Percentiles rank a stretch among this genome's conserved stretches.
phyloP scores from a whole-genome alignment of 2,113 vertebrate genomes.

The Pardalotus punctatus region DNA sequence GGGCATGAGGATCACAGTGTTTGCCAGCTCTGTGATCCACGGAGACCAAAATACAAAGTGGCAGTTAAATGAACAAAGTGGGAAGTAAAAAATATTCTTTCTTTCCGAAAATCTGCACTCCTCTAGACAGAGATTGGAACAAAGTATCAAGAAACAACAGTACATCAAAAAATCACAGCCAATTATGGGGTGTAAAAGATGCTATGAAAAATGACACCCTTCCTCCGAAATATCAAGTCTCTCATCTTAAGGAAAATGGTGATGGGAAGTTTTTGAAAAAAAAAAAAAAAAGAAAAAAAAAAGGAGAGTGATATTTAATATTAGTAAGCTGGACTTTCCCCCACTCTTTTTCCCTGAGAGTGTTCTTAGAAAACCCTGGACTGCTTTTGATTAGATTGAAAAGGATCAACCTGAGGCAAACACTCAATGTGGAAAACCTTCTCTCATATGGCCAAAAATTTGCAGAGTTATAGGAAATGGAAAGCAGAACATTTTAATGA shows the following conservation, averaged over 20 bases:
- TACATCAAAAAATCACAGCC: neutral
- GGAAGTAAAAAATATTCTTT: neutral
- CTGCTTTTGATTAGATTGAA: constrained; percentile 26
- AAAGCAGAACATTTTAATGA: constrained; percentile 8
- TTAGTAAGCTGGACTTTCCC: neutral
- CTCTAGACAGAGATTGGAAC: neutral
- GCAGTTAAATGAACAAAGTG: neutral
- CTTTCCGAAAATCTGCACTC: neutral
- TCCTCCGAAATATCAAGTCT: neutral
- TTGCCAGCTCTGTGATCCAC: neutral
- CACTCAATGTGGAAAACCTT: neutral
- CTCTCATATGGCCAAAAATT: neutral
- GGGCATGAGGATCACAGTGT: neutral
- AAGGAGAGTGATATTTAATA: neutral
- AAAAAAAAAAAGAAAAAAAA: neutral
- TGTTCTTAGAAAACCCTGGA: neutral
- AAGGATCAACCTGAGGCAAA: constrained; percentile 7
- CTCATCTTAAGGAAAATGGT: neutral
- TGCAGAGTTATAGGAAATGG: neutral
- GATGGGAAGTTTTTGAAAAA: neutral
- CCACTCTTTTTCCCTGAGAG: neutral
- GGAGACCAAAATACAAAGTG: neutral
- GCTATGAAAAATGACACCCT: neutral
- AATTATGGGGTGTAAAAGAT: neutral
- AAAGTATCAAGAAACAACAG: neutral